Base-by-base conservation (phyloP, 1,140 invertebrate species). In the Physella acuta region DNA sequence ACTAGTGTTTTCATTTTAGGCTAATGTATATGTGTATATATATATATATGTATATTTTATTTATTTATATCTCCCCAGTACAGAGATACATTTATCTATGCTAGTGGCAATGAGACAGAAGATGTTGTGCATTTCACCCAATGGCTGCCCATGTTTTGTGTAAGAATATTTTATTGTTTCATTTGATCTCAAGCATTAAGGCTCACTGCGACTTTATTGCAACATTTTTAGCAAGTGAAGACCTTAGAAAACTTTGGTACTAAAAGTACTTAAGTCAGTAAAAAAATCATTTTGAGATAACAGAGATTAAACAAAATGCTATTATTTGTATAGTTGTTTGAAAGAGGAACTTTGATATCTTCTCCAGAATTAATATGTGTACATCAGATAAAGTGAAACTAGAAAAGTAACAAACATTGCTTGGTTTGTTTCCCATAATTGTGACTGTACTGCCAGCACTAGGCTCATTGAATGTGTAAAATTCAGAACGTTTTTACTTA, bases 41-140 rank as follows among this genome's bases (percentile, higher is more conserved):
- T 56, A n/a, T n/a, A n/a, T n/a, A n/a, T n/a, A n/a, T n/a, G n/a
- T n/a, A n/a, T n/a, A n/a, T n/a, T n/a, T n/a, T 20, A 56, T 26
- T 56, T 26, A n/a, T n/a, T n/a, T n/a, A n/a, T n/a, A n/a, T n/a
- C n/a, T 20, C 73, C 73, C 53, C 60, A 80, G 79, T 73, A 77
- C 49, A 66, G 77, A 34, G 77, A 80, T 64, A 74, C 77, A 2
- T 77, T 64, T 51, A 74, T 80, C 30, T 80, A 75, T 73, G 77
- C 78, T 8, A 66, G 76, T 71, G 78, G 78, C 1, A 80, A 80
- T 55, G 75, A 77, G 31, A 75, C 75, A 36, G 72, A 76, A 58
- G 73, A 76, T 33, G 77, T 70, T 24, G 24, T 75, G 0, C 55
- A 73, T 2, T 78, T 77, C 64, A 62, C 73, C 14, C 37, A 76